Evolutionary conservation across 2,888 invertebrate species (phyloP).

Genomic region (Sclerodermus sp.): DNA sequence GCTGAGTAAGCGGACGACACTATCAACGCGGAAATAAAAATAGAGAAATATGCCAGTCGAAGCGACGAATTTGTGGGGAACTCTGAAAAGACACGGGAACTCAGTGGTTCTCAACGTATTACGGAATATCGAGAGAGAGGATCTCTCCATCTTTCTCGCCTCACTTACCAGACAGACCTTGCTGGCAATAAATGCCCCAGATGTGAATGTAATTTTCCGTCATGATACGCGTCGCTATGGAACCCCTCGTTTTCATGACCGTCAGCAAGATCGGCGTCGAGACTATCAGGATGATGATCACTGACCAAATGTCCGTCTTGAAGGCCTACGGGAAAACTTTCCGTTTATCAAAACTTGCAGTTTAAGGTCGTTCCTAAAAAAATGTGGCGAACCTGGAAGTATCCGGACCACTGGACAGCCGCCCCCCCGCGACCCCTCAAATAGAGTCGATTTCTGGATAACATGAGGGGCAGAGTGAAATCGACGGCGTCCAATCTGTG

Average conservation of each 20-base stretch:
- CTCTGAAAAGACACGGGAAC: slow-evolving; percentile 29
- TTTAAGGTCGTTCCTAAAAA: no score
- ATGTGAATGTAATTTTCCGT: slow-evolving; percentile 10
- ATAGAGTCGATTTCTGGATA: slow-evolving; percentile 31
- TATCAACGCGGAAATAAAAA: slow-evolving; percentile 38
- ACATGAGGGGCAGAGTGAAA: slow-evolving; percentile 40
- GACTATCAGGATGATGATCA: slow-evolving; percentile 18
- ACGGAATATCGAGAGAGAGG: no score
- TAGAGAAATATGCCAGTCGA: slow-evolving; percentile 38
- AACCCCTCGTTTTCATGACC: slow-evolving; percentile 22
- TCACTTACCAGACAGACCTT: slow-evolving; percentile 22
- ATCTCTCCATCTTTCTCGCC: no score
- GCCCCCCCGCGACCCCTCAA: slow-evolving; percentile 25
- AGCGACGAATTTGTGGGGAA: slow-evolving; percentile 33
- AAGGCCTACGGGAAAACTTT: slow-evolving; percentile 23
- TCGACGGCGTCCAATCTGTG: slow-evolving; percentile 33
- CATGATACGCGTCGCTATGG: slow-evolving; percentile 5
- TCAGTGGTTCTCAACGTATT: no score
- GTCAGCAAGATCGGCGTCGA: slow-evolving; percentile 25
- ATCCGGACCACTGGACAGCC: slow-evolving; percentile 37
- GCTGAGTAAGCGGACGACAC: slow-evolving; percentile 43
- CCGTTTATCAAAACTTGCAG: no score
- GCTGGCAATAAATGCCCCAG: slow-evolving; percentile 27
- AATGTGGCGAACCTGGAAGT: slow-evolving; percentile 45
- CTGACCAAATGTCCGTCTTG: slow-evolving; percentile 18